A percentile compares a stretch with the other conserved stretches of the same genome.
Evolutionary conservation across 2,113 vertebrate species (phyloP).

Genomic region (Zosterops japonicus): DNA sequence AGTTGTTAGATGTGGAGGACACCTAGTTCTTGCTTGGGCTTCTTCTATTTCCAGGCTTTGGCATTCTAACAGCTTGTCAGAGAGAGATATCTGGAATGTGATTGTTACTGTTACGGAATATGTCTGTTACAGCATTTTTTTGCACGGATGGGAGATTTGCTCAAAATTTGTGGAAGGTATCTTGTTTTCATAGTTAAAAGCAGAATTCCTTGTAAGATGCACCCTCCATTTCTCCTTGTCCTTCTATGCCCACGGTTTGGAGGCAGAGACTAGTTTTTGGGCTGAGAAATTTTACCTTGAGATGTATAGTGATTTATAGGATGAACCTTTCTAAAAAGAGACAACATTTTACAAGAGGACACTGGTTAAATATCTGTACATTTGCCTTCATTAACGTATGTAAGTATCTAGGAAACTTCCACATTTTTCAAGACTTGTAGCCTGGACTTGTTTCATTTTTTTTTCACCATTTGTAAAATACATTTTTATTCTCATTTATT

Average conservation of each 20-base stretch:
- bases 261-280: not conserved
- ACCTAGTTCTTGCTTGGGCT: slow-evolving; percentile 44
- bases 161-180: not conserved
- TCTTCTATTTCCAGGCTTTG: slow-evolving; percentile 16
- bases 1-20: slow-evolving; percentile 1
- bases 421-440: not conserved
- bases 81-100: slow-evolving; percentile 1
- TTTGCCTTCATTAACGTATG: not conserved
- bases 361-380: not conserved
- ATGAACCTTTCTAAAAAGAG: not conserved
- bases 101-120: not conserved
- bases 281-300: not conserved
- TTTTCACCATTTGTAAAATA: not conserved
- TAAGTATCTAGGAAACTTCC: not conserved
- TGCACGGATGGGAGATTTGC: not conserved
- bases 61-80: slow-evolving; percentile 8
- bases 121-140: not conserved
- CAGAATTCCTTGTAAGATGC: not conserved
- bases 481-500: not conserved
- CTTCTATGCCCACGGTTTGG: not conserved
- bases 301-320: not conserved
- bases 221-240: not conserved
- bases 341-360: not conserved
- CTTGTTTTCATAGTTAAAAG: not conserved
- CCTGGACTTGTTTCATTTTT: not conserved